A percentile compares a stretch with the other conserved stretches of the same genome.
These are phyloP conservation scores for Panopea generosa DNA, from an alignment of 2,888 invertebrate species.

Conservation along the genomic window DNA sequence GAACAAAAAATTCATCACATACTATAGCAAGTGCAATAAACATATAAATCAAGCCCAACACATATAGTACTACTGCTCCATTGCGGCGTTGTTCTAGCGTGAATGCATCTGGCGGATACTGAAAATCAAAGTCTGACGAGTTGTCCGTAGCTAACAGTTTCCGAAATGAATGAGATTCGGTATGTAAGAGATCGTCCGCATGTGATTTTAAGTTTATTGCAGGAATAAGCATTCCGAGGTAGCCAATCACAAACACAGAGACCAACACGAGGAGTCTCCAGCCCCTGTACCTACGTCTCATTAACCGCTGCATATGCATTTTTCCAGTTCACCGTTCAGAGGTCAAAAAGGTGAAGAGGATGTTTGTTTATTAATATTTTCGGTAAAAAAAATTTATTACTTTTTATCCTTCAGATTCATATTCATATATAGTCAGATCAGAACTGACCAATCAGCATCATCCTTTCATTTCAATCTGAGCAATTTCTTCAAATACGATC, in stretches of 20 bases:
- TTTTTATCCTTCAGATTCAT: too few relatives aligned
- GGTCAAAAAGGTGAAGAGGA: too few relatives aligned
- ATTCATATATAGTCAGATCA: too few relatives aligned
- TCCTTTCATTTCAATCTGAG: too few relatives aligned
- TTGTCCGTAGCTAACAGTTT: conserved; percentile 52
- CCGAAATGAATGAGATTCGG: conserved; percentile 28
- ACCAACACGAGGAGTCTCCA: conserved; percentile 54
- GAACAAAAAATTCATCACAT: conserved; percentile 99
- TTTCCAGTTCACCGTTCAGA: not conserved
- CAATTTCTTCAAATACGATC: too few relatives aligned
- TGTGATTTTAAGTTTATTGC: conserved; percentile 14
- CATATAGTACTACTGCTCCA: conserved; percentile 95
- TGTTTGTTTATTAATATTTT: too few relatives aligned
- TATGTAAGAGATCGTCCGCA: not conserved
- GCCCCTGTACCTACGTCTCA: conserved; percentile 53
- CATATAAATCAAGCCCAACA: conserved; percentile 99
- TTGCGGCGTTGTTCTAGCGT: conserved; percentile 92
- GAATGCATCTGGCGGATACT: conserved; percentile 90
- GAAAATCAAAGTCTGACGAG: conserved; percentile 25
- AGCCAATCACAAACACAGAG: conserved; percentile 59
- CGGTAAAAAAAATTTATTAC: too few relatives aligned
- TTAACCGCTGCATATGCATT: conserved; percentile 46
- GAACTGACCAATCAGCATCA: too few relatives aligned
- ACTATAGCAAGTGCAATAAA: conserved; percentile 99
- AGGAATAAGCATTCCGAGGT: conserved; percentile 40